Evolutionary conservation across 2,113 vertebrate species (phyloP).

Genomic region (Alethe diademata): DNA sequence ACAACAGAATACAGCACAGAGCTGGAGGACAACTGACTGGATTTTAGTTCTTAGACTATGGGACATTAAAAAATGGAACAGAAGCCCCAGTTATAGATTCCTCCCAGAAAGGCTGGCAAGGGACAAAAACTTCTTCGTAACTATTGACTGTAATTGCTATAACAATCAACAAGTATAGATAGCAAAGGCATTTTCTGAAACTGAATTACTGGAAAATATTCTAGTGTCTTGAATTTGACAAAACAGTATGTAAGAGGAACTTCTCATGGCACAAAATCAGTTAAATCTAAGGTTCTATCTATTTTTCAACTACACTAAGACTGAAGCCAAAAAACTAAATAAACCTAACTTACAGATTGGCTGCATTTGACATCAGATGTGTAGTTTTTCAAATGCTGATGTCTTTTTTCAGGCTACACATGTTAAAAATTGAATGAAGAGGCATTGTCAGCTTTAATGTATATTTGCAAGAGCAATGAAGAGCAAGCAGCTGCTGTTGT

Average conservation of each 20-base stretch:
- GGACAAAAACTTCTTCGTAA: background rate
- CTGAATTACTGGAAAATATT: background rate
- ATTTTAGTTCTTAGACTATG: background rate
- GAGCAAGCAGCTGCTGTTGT: slow-evolving; percentile 40
- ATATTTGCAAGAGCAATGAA: background rate
- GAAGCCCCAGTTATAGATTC: background rate
- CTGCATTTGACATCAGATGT: background rate
- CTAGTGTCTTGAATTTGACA: background rate
- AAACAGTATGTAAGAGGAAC: background rate
- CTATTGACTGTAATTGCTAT: background rate
- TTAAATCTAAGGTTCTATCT: background rate
- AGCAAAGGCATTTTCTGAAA: background rate
- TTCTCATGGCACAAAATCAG: background rate
- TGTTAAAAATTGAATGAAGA: slow-evolving; percentile 9
- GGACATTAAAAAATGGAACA: background rate
- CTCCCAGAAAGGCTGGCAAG: background rate
- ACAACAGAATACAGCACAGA: background rate
- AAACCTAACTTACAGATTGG: background rate
- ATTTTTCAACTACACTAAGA: background rate
- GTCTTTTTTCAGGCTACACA: background rate
- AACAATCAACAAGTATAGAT: background rate
- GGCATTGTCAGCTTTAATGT: background rate
- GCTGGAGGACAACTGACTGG: background rate
- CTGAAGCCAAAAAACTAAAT: background rate
- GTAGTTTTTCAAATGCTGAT: background rate